A percentile compares a stretch with the other conserved stretches of the same genome.
Evolutionary conservation across 2,888 invertebrate species (phyloP).

Genomic region (Erebia palarica): DNA sequence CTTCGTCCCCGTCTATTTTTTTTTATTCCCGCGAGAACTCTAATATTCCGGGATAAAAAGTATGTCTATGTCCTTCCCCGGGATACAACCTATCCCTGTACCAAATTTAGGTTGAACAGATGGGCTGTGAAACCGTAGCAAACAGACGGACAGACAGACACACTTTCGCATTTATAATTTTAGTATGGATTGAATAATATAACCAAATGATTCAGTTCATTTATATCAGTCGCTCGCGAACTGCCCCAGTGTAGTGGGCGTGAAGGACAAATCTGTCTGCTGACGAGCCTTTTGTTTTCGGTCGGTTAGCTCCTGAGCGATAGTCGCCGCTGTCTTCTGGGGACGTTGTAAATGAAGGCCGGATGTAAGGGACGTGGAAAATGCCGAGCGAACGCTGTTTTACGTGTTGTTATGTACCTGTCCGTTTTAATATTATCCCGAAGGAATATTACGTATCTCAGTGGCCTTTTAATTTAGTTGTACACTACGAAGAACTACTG

Average conservation of each 20-base stretch:
- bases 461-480: too few species aligned
- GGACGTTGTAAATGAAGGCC: not conserved
- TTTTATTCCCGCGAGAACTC: too few species aligned
- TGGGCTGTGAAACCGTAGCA: too few species aligned
- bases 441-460: too few species aligned
- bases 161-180: too few species aligned
- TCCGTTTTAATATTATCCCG: not conserved
- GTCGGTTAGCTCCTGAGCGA: slow-evolving; percentile 34
- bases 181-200: not conserved
- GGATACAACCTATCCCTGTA: too few species aligned
- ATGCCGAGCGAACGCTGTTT: not conserved
- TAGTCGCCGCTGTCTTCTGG: slow-evolving; percentile 18
- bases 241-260: slow-evolving; percentile 1
- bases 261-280: slow-evolving; percentile 28
- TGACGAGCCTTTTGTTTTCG: slow-evolving; percentile 32
- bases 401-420: not conserved
- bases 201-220: not conserved
- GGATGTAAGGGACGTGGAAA: not conserved
- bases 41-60: too few species aligned
- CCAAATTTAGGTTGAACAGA: too few species aligned
- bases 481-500: too few species aligned
- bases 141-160: too few species aligned
- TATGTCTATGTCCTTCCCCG: too few species aligned
- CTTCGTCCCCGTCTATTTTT: too few species aligned
- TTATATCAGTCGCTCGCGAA: not conserved